Evolutionary conservation across 1,140 invertebrate genomes (phyloP), one percentile per base, ranked within the genome.

Genomic region (Trissolcus basalis): DNA sequence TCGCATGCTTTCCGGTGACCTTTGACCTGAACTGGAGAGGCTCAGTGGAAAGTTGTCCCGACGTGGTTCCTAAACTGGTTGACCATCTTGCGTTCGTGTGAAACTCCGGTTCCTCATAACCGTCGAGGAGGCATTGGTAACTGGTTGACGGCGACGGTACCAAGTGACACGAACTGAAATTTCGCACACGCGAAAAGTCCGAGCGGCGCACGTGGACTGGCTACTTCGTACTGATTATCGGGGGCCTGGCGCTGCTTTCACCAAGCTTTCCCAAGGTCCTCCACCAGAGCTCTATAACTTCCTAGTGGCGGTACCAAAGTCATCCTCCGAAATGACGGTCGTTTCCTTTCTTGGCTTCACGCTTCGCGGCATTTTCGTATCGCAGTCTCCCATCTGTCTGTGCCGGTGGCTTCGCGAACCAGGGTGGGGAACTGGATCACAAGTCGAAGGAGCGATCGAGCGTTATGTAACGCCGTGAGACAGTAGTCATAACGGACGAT

Each of bases 241-340:
- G 49, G 73, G 79, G 80, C 81, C 79, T 49, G 77, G 58, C 77
- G 43, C 54, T 81, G 84, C 84, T 85, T 85, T 86, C 84, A 85
- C 84, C 84, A 58, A 84, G 83, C 84, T 85, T 85, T 85, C 84
- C 80, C 84, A 79, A 72, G 73, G 77, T 69, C 75, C 78, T 71
- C 64, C 74, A 69, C 69, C 49, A 51, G 69, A 45, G 8, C 53
- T 63, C 54, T 78, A 27, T 27, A 43, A 45, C 74, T 69, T 61
- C 61, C 73, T 77, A 47, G 49, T 56, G 35, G 51, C 49, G 50
- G 14, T 50, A 61, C 70, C 63, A 43, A 73, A 78, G 53, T 70
- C 76, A 76, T 78, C 76, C 60, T 49, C 53, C 48, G 59, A 68
- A 71, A 45, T 68, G 61, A 64, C 32, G 64, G 51, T 58, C 47